These are phyloP conservation scores for Cheilosia urbana DNA, from an alignment of 2,888 invertebrate species.

Conservation along the genomic window DNA sequence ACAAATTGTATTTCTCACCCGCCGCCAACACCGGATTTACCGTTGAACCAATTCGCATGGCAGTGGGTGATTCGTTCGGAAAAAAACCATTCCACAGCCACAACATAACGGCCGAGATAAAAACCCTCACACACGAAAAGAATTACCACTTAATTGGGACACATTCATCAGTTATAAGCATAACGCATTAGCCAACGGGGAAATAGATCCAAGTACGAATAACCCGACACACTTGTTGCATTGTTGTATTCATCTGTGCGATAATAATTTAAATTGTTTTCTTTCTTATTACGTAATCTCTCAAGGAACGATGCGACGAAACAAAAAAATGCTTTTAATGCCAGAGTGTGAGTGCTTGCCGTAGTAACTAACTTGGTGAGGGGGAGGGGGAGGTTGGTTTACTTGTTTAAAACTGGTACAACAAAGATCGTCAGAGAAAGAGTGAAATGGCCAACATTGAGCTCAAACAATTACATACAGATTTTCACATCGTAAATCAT, in stretches of 20 bases:
- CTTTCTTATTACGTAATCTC: conserved; percentile 15
- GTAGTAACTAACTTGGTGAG: background rate
- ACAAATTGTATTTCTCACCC: background rate
- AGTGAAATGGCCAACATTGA: conserved; percentile 29
- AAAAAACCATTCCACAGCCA: background rate
- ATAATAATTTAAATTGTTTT: conserved; percentile 1
- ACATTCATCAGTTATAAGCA: conserved; percentile 29
- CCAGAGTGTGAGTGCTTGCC: background rate
- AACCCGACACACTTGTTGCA: conserved; percentile 22
- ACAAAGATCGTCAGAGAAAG: background rate
- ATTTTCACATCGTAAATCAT: conserved; percentile 57
- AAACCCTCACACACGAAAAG: background rate
- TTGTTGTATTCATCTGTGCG: conserved; percentile 25
- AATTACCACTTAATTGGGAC: conserved; percentile 27
- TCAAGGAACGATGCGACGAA: background rate
- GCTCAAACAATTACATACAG: conserved; percentile 26
- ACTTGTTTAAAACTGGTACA: conserved; percentile 15
- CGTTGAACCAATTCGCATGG: conserved; percentile 5
- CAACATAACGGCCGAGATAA: background rate
- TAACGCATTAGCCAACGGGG: conserved; percentile 39
- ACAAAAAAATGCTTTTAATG: conserved; percentile 6
- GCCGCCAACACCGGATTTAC: conserved; percentile 9
- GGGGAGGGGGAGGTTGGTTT: background rate
- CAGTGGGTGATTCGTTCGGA: background rate
- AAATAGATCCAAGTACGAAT: conserved; percentile 28